phyloP scores from a whole-genome alignment of 2,113 vertebrate species.

The Trematocara macrostoma region DNA sequence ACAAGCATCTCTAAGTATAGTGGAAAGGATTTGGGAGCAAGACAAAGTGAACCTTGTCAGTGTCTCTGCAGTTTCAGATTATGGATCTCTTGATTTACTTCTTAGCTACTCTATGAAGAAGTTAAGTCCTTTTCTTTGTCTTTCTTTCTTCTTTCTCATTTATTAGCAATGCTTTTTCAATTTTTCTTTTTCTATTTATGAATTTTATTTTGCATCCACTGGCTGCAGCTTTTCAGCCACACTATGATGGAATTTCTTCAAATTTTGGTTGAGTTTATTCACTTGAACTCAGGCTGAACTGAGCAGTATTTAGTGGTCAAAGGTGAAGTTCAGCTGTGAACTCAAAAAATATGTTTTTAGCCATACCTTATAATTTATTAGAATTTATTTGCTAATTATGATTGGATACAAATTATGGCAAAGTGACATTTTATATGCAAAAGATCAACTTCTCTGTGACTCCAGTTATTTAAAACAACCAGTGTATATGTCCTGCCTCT shows the following conservation, averaged over 20 bases:
- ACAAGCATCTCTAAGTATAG: not conserved
- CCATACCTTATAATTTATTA: not conserved
- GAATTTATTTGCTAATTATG: not conserved
- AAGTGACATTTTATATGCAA: not conserved
- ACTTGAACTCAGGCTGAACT: not conserved
- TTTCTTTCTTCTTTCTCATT: not conserved
- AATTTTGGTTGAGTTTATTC: not conserved
- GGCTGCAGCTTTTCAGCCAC: not conserved
- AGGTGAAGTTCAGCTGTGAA: fast-evolving
- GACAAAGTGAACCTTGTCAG: not conserved
- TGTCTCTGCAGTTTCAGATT: not conserved
- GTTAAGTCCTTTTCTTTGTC: not conserved
- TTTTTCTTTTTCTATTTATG: not conserved
- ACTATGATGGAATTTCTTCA: not conserved
- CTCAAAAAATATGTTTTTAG: not conserved
- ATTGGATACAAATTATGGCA: fast-evolving
- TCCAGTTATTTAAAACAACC: not conserved
- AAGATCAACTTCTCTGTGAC: not conserved
- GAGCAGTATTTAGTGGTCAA: not conserved
- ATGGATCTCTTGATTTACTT: not conserved
- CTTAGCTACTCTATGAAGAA: not conserved
- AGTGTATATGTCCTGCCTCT: not conserved
- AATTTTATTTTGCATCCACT: not conserved
- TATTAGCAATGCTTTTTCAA: not conserved
- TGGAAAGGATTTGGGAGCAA: not conserved